Evolutionary conservation across 2,888 invertebrate species (phyloP).

Genomic region (Lottia scabra): DNA sequence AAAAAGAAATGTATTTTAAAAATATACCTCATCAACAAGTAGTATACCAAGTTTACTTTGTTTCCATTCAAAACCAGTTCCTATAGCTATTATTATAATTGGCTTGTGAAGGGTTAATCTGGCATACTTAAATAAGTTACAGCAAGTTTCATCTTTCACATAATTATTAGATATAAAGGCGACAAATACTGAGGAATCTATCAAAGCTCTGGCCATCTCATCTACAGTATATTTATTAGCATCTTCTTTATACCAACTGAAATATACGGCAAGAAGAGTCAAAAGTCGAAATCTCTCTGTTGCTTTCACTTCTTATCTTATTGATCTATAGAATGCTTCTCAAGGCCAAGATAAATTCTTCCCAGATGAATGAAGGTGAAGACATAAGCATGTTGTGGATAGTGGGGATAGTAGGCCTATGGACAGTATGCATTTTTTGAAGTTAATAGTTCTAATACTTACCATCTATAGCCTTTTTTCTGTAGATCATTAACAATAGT

Average conservation of each 20-base stretch:
- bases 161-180: slow-evolving; percentile 57
- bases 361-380: too few species aligned
- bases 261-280: not conserved
- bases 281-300: too few species aligned
- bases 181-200: slow-evolving; percentile 55
- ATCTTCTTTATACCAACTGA: slow-evolving; percentile 42
- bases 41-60: slow-evolving; percentile 57
- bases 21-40: slow-evolving; percentile 53
- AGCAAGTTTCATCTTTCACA: slow-evolving; percentile 51
- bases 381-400: too few species aligned
- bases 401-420: too few species aligned
- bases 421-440: too few species aligned
- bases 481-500: slow-evolving; percentile 44
- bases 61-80: slow-evolving; percentile 55
- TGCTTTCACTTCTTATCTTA: too few species aligned
- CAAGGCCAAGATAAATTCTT: too few species aligned
- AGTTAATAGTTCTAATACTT: slow-evolving; percentile 4
- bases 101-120: slow-evolving; percentile 53
- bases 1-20: too few species aligned
- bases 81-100: slow-evolving; percentile 52
- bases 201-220: slow-evolving; percentile 53
- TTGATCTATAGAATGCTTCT: too few species aligned
- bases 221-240: slow-evolving; percentile 33
- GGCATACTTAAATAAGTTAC: slow-evolving; percentile 60
- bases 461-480: slow-evolving; percentile 55